phyloP scores from a whole-genome alignment of 2,113 vertebrate species.

The Triplophysa tibetana region DNA sequence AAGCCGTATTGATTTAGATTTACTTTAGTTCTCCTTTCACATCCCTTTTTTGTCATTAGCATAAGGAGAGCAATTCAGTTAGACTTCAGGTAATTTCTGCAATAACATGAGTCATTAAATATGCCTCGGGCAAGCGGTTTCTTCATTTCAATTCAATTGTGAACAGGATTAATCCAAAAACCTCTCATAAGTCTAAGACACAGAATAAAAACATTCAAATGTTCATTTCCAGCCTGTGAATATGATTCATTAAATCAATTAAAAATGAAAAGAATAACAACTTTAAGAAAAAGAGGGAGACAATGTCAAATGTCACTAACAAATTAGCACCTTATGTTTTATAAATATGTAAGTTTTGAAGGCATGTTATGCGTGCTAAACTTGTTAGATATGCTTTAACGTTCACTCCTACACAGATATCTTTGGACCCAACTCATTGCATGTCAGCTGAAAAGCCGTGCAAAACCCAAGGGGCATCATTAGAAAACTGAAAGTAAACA shows the following conservation, averaged over 20 bases:
- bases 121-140: conserved; percentile 51
- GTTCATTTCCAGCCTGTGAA: background rate
- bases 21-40: conserved; percentile 73
- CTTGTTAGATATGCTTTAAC: conserved; percentile 2
- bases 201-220: conserved; percentile 37
- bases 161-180: conserved; percentile 9
- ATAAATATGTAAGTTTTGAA: conserved; percentile 1
- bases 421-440: conserved; percentile 17
- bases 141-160: conserved; percentile 53
- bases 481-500: conserved; percentile 7
- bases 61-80: conserved; percentile 66
- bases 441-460: background rate
- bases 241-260: conserved; percentile 1
- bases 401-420: conserved; percentile 27
- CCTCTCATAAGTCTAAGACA: conserved; percentile 2
- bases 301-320: background rate
- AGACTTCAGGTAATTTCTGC: conserved; percentile 73
- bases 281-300: background rate
- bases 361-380: background rate
- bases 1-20: conserved; percentile 73
- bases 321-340: conserved; percentile 3
- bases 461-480: conserved; percentile 7
- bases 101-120: conserved; percentile 60
- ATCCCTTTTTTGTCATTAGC: conserved; percentile 45
- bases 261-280: background rate